Evolutionary conservation across 1,140 invertebrate species (phyloP).

Genomic region (Physella acuta): DNA sequence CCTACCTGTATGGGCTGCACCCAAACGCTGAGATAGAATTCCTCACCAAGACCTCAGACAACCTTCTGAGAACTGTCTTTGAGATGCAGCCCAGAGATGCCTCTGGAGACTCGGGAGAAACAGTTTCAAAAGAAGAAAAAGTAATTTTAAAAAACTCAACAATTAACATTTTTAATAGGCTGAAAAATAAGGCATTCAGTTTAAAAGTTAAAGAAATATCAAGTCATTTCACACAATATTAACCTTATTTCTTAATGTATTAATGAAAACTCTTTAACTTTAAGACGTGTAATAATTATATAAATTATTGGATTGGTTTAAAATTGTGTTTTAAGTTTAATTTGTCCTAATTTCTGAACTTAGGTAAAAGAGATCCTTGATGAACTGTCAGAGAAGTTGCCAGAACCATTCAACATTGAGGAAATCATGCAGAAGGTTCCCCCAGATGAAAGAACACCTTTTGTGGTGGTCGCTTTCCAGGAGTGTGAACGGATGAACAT

Average conservation of each 20-base stretch:
- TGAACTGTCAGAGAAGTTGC: conserved; percentile 90
- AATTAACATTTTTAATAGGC: too few species aligned
- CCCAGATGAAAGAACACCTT: conserved; percentile 91
- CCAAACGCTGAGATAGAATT: conserved; percentile 97
- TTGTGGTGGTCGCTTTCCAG: conserved; percentile 94
- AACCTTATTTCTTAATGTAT: too few species aligned
- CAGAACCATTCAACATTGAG: conserved; percentile 91
- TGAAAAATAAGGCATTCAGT: too few species aligned
- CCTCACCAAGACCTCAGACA: conserved; percentile 86
- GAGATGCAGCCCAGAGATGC: conserved; percentile 94
- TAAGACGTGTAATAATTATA: too few species aligned
- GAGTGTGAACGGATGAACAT: conserved; percentile 96
- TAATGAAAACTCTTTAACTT: too few species aligned
- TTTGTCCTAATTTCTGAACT: too few species aligned
- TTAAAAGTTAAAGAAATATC: too few species aligned
- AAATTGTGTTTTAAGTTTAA: too few species aligned
- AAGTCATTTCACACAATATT: too few species aligned
- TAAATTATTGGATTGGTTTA: too few species aligned
- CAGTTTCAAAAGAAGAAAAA: conserved; percentile 89
- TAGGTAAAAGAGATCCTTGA: conserved; percentile 91
- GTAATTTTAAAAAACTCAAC: too few species aligned
- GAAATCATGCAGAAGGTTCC: conserved; percentile 87
- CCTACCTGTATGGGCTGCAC: conserved; percentile 90
- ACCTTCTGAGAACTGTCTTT: conserved; percentile 88
- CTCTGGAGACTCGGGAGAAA: conserved; percentile 76